phyloP scores from a whole-genome alignment of 2,113 vertebrate species.

The Pontoporia blainvillei region DNA sequence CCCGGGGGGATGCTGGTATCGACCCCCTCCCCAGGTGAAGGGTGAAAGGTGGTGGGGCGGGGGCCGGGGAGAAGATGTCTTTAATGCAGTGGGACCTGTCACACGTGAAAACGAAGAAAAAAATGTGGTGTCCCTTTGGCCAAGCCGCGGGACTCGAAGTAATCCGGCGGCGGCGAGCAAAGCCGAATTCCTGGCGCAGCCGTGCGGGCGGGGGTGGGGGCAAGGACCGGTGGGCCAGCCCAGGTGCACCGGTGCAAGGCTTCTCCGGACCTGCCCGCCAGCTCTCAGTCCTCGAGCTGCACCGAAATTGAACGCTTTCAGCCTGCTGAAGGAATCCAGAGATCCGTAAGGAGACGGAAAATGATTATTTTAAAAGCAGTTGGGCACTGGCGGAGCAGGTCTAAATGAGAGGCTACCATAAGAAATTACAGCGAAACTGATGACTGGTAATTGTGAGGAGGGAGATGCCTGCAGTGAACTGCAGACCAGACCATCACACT shows the following conservation, averaged over 20 bases:
- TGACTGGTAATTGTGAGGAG: constrained; percentile 6
- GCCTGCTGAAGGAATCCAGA: not conserved
- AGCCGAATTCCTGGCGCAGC: constrained; percentile 17
- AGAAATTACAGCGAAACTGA: not conserved
- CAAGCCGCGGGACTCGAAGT: constrained; percentile 21
- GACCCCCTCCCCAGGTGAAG: constrained; percentile 22
- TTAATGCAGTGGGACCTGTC: not conserved
- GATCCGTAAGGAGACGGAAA: not conserved
- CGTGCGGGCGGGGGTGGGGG: not conserved
- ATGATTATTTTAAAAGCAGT: not conserved
- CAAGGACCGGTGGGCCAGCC: not conserved
- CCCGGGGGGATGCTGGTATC: not conserved
- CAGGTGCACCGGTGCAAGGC: not conserved
- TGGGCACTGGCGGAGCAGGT: not conserved
- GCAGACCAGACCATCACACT: constrained; percentile 37
- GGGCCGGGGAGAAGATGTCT: not conserved
- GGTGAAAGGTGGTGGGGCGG: not conserved
- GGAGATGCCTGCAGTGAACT: constrained; percentile 65
- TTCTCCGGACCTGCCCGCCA: not conserved
- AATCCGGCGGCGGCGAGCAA: not conserved
- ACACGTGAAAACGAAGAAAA: not conserved
- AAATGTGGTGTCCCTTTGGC: constrained; percentile 59
- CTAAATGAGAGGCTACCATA: not conserved
- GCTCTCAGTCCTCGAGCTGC: not conserved
- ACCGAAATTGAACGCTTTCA: not conserved